These are phyloP conservation scores for Carpatolechia fugitivella DNA, from an alignment of 2,888 invertebrate species.

Conservation along the genomic window DNA sequence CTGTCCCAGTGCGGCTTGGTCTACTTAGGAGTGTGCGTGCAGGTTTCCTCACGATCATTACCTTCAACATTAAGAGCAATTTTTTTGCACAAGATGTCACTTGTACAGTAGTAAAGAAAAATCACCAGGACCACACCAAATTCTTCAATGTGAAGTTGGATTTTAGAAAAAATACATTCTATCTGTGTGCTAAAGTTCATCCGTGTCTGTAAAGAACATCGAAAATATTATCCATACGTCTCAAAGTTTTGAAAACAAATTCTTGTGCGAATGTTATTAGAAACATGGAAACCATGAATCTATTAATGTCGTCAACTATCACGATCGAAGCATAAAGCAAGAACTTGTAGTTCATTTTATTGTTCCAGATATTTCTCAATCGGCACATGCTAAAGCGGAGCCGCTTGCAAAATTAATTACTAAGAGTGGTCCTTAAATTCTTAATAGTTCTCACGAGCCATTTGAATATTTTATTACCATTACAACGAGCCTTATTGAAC, in stretches of 20 bases:
- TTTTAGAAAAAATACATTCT: too few relatives aligned
- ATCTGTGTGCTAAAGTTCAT: too few relatives aligned
- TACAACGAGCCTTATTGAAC: background rate
- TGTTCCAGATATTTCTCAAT: slow-evolving; percentile 28
- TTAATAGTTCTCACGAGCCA: slow-evolving; percentile 20
- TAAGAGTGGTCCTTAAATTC: slow-evolving; percentile 17
- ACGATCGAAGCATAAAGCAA: slow-evolving; percentile 30
- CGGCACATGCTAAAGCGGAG: slow-evolving; percentile 25
- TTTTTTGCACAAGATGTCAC: too few relatives aligned
- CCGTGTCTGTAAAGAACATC: too few relatives aligned
- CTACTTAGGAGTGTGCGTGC: too few relatives aligned
- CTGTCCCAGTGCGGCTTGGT: too few relatives aligned
- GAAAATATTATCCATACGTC: background rate
- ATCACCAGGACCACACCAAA: too few relatives aligned
- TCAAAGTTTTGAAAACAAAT: background rate
- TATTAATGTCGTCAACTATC: slow-evolving; percentile 34
- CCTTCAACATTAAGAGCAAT: too few relatives aligned
- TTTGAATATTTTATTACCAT: slow-evolving; percentile 5
- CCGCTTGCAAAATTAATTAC: slow-evolving; percentile 29
- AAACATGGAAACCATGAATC: slow-evolving; percentile 32
- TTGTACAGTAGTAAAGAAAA: too few relatives aligned
- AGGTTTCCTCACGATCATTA: too few relatives aligned
- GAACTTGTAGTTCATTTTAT: slow-evolving; percentile 22
- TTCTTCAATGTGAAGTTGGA: too few relatives aligned
- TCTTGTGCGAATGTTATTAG: slow-evolving; percentile 32